Base-by-base conservation (phyloP, 2,888 invertebrate species). In the Aphodius sticticus region DNA sequence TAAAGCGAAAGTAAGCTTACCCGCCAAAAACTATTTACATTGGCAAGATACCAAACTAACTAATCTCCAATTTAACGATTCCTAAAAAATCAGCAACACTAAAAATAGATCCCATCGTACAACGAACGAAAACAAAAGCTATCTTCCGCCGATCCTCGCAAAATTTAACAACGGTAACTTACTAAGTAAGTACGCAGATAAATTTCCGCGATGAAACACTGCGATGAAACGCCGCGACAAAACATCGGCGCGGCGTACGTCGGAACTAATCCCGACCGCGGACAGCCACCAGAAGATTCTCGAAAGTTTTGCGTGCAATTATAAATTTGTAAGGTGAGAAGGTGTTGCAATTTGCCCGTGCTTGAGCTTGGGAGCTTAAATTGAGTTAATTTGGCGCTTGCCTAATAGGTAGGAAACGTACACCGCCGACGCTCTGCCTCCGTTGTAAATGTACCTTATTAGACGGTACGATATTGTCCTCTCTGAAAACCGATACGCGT, bases 301-400 rank as follows among this genome's bases (percentile, higher is more conserved):
- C 53, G 53, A 9, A 53, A 53, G 53, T 53, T 53, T 53, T 53
- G 53, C 53, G 53, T 53, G 53, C 53, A 53, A 53, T 53, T 53
- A 53, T 53, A 53, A 53, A 53, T 53, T 53, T 53, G 53, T 53
- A 53, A 53, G 53, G 53, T 53, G 53, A 53, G 53, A 53, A 53
- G 53, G 53, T 53, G 53, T 53, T 53, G 53, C 53, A 53, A 53
- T 53, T 53, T 53, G 53, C 53, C 53, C 53, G 53, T 53, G 53
- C 53, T 53, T 53, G 53, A 53, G 53, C 53, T 53, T 1, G 9
- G 9, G 53, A 7, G 53, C 53, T 53, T 53, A 53, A 53, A 53
- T 53, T 53, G 53, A 53, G 53, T 53, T 53, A 53, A 53, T 53
- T 53, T 53, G 53, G 53, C 53, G 53, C 53, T 53, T 53, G 53